Base-by-base conservation (phyloP, 2,888 invertebrate genomes). In the Argynnis bischoffii region DNA sequence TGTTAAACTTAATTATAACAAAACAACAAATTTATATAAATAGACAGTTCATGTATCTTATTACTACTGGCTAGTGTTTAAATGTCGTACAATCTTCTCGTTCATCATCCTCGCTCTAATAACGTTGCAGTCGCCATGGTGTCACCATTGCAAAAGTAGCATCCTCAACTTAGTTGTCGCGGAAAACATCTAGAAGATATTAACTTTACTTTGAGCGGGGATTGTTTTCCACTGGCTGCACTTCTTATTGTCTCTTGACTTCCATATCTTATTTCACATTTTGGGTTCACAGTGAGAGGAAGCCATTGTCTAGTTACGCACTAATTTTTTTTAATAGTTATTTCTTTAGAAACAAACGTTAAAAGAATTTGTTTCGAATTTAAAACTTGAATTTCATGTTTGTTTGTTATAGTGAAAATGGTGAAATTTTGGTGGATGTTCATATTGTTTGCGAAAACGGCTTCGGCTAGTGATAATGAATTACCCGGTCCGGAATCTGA, bases 371-470 rank as follows among this genome's bases (percentile, higher is more conserved):
- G 76, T 77, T 76, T 78, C 73, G 72, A 72, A 74, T 72, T 54
- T 35, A 6, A 26, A 21, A 47, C 21, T 63, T 50, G 53, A 35
- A 48, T 85, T 87, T 86, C 80, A 88, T 92, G 91, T 86, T 79
- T 83, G 78, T 77, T 77, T 79, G 80, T 80, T 82, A 79, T 83
- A 81, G 83, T 86, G 83, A 88, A 79, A 84, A 91, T 92, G 90
- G 87, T 90, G 90, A 90, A 81, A 83, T 90, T 90, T 75, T 92
- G 91, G 92, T 92, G 92, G 92, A 86, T 92, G 89, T 90, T 90
- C 79, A 82, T 92, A 79, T 84, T 92, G 74, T 88, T 90, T 79
- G 88, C 89, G 81, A 90, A 89, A 84, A 89, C 84, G 78, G 89
- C 86, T 72, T 90, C 87, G 77, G 85, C 89, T 81, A 91, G 87